Evolutionary conservation across 2,113 vertebrate species (phyloP).

Genomic region (Polypterus senegalus): DNA sequence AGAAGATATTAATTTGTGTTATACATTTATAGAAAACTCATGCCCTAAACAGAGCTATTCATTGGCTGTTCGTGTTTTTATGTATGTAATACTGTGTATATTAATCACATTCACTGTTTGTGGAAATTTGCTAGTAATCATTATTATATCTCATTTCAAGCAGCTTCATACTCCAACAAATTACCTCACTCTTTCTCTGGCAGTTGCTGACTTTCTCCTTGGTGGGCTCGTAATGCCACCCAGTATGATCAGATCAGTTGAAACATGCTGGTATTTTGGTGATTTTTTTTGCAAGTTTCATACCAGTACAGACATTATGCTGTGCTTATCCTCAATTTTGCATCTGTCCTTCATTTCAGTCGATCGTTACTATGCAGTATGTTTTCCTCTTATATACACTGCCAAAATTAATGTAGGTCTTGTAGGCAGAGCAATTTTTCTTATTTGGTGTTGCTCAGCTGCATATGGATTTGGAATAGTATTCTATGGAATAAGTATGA

Average conservation of each 20-base stretch:
- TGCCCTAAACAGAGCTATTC: too few species aligned
- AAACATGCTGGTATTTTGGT: slow-evolving; percentile 12
- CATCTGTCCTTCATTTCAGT: slow-evolving; percentile 10
- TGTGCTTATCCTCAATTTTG: slow-evolving; percentile 8
- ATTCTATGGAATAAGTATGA: neutral
- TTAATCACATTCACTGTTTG: slow-evolving; percentile 27
- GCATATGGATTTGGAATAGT: slow-evolving; percentile 8
- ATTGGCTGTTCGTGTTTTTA: neutral
- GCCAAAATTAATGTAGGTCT: slow-evolving; percentile 1
- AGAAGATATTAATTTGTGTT: too few species aligned
- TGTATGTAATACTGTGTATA: slow-evolving; percentile 26
- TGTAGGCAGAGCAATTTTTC: neutral
- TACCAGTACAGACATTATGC: slow-evolving; percentile 7
- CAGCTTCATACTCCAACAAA: slow-evolving; percentile 13
- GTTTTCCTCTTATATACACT: slow-evolving; percentile 2
- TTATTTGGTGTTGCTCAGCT: slow-evolving; percentile 2
- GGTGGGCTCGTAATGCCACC: slow-evolving; percentile 1
- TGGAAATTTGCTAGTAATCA: slow-evolving; percentile 7
- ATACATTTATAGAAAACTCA: too few species aligned
- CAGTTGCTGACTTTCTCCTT: slow-evolving; percentile 6
- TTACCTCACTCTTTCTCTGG: slow-evolving; percentile 2
- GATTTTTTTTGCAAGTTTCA: slow-evolving; percentile 8
- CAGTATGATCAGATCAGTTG: slow-evolving; percentile 4
- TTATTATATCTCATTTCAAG: slow-evolving; percentile 10
- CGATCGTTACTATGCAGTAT: slow-evolving; percentile 6